phyloP scores from a whole-genome alignment of 2,797 vertebrate genomes.

The Epinephelus awoara region DNA sequence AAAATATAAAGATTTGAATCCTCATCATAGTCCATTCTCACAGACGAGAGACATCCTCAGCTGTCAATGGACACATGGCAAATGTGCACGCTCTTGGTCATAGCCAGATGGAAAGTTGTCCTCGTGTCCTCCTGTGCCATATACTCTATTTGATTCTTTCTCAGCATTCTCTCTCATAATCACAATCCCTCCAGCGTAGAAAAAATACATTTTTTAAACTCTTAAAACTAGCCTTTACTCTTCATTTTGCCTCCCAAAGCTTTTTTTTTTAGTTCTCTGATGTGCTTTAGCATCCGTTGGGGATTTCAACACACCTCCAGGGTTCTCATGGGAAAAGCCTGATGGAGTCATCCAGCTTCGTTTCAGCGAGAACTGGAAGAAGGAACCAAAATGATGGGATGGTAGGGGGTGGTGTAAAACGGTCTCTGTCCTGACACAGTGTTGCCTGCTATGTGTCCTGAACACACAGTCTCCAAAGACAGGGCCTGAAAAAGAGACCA shows the following conservation, averaged over 20 bases:
- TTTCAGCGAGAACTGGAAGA: slow-evolving; percentile 38
- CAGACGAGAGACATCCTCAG: slow-evolving; percentile 11
- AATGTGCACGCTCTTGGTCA: background rate
- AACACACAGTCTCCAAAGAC: slow-evolving; percentile 51
- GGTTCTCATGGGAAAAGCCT: slow-evolving; percentile 52
- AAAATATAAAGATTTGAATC: slow-evolving; percentile 67
- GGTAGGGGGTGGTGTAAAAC: slow-evolving; percentile 34
- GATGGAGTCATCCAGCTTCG: slow-evolving; percentile 28
- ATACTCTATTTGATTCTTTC: slow-evolving; percentile 34
- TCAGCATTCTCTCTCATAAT: slow-evolving; percentile 23
- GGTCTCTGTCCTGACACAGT: slow-evolving; percentile 66
- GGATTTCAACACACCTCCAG: slow-evolving; percentile 48
- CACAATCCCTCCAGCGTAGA: slow-evolving; percentile 60
- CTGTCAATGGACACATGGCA: slow-evolving; percentile 33
- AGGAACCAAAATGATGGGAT: slow-evolving; percentile 49
- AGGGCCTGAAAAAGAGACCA: slow-evolving; percentile 32
- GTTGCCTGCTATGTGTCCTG: slow-evolving; percentile 50
- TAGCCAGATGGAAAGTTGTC: slow-evolving; percentile 4
- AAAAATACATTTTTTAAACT: slow-evolving; percentile 78
- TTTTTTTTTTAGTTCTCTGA: slow-evolving; percentile 48
- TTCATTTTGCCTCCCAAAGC: slow-evolving; percentile 49
- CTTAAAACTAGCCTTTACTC: slow-evolving; percentile 64
- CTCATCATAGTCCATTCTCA: slow-evolving; percentile 13
- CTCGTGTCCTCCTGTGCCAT: slow-evolving; percentile 17
- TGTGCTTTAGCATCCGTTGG: slow-evolving; percentile 74